A percentile compares a stretch with the other conserved stretches of the same genome.
phyloP scores from a whole-genome alignment of 2,113 vertebrate genomes.

The Polyodon spathula region DNA sequence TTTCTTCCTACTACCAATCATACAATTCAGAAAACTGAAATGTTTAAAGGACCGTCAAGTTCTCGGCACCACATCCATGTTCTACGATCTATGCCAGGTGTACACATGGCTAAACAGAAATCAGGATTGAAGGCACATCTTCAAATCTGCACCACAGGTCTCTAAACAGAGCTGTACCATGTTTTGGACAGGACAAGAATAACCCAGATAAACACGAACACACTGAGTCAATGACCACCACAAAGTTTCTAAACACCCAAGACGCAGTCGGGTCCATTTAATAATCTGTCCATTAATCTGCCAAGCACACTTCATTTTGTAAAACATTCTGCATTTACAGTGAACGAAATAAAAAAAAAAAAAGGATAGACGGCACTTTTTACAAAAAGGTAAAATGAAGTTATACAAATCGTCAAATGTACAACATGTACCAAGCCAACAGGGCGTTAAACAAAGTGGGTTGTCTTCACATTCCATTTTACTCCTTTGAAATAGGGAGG shows the following conservation, averaged over 20 bases:
- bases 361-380: slow-evolving; percentile 34
- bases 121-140: too few relatives aligned
- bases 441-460: slow-evolving; percentile 37
- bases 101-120: too few relatives aligned
- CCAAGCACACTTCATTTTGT: slow-evolving; percentile 50
- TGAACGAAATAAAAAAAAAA: slow-evolving; percentile 38
- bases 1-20: too few relatives aligned
- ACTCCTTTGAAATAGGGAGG: slow-evolving; percentile 32
- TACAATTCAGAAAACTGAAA: too few relatives aligned
- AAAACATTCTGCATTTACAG: slow-evolving; percentile 53
- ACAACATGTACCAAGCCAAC: slow-evolving; percentile 48
- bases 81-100: too few relatives aligned
- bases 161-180: too few relatives aligned
- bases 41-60: too few relatives aligned
- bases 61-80: too few relatives aligned
- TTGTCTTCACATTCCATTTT: slow-evolving; percentile 43
- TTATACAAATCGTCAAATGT: slow-evolving; percentile 53
- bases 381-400: slow-evolving; percentile 60
- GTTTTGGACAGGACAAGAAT: too few relatives aligned
- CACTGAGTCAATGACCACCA: slow-evolving; percentile 15
- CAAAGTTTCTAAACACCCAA: slow-evolving; percentile 27
- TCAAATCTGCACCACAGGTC: too few relatives aligned
- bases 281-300: slow-evolving; percentile 45
- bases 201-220: too few relatives aligned
- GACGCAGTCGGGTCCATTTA: slow-evolving; percentile 22